Evolutionary conservation across 2,888 invertebrate genomes (phyloP), one percentile per base, ranked within the genome.

Genomic region (Apotomis capreana): DNA sequence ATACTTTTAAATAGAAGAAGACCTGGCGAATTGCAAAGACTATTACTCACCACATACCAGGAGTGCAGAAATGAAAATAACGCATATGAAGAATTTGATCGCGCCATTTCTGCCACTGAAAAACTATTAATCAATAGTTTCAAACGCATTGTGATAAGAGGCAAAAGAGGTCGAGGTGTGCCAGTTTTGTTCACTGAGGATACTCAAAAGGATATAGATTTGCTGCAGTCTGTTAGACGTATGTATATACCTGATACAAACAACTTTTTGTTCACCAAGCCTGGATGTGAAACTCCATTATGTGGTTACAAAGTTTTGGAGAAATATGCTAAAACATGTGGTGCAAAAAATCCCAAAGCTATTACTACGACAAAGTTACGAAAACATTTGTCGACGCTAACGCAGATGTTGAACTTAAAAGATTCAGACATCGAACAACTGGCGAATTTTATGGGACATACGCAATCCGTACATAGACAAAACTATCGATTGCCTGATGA

Each of bases 401-500:
- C 81, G 63, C 81, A 83, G 75, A 68, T 83, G 10, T 81, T 81
- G 62, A 78, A 70, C 62, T 80, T 81, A 79, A 72, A 78, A 59
- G 80, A 82, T 75, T 79, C 75, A 74, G 80, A 83, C 62, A 76
- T 80, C 70, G 81, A 83, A 60, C 83, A 83, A 69, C 70, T 82
- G 13, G 78, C 80, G 61, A 77, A 77, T 61, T 81, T 81, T 44
- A 80, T 80, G 59, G 61, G 54, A 15, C 71, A 67, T 44, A 65
- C 55, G 15, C 54, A 55, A 13, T 15, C 15, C 54, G 54, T 55
- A 55, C 54, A 55, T 55, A 55, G 15, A 13, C 54, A 55, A 55
- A 55, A 55, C 54, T 55, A 55, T 26, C 55, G 55, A 55, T 55
- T 55, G 26, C 55, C 55, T 26, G 26, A 55, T 3, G 26, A 55